Evolutionary conservation across 2,797 vertebrate species (phyloP).

Genomic region (Tragopan temminckii): DNA sequence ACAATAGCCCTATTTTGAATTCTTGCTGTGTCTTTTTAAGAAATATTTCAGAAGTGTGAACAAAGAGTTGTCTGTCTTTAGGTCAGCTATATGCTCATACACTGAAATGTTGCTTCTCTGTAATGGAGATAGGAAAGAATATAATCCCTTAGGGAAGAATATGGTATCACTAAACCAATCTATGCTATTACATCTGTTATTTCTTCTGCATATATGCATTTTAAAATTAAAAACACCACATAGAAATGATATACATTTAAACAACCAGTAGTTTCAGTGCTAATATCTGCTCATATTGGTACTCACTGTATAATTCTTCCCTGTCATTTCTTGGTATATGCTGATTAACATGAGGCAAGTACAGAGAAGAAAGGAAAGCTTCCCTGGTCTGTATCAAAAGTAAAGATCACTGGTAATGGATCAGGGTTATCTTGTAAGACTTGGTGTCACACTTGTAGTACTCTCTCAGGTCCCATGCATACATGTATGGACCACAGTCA

Average conservation of each 20-base stretch:
- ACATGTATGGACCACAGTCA: neutral
- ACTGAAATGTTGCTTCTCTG: neutral
- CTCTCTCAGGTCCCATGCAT: neutral
- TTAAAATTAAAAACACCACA: neutral
- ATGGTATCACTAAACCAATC: neutral
- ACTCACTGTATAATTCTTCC: neutral
- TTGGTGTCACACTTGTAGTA: neutral
- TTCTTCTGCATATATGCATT: neutral
- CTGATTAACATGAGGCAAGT: neutral
- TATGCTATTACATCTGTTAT: neutral
- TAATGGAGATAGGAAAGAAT: neutral
- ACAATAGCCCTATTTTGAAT: neutral
- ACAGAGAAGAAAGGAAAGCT: neutral
- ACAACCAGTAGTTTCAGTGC: neutral
- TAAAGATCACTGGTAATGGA: neutral
- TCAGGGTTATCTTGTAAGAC: neutral
- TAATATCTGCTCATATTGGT: neutral
- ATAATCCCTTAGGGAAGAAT: conserved; percentile 8
- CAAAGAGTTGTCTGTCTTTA: conserved; percentile 9
- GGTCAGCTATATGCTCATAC: neutral
- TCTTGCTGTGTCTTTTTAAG: neutral
- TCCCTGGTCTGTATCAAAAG: neutral
- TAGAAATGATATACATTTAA: neutral
- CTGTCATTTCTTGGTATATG: neutral
- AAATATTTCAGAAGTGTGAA: neutral